Base-by-base conservation (phyloP, 2,113 vertebrate species). In the Sylvicapra grimmia region DNA sequence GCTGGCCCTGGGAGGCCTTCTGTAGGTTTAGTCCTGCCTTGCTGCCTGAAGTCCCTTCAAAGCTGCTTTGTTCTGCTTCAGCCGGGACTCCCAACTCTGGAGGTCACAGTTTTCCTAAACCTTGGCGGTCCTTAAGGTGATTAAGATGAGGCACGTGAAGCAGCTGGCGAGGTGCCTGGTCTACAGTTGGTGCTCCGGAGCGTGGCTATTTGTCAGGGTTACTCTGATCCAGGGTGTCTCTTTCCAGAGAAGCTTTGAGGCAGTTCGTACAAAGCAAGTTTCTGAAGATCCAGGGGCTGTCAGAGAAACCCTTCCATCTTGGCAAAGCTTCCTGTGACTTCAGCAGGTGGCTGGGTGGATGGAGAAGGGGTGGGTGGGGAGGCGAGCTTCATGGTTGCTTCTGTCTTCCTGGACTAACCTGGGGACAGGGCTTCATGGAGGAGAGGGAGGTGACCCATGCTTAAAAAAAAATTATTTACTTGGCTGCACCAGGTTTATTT, bases 121-220 rank as follows among this genome's bases (percentile, higher is more conserved):
- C 9, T 9, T 11, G 84, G 83, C 65, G n/a, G n/a, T 54, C 86
- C 19, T 90, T 25, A 12, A 40, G 31, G 29, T 31, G 25, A 56
- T 75, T 29, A 29, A n/a, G 25, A 36, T 25, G 2, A 61, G 15
- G 2, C 4, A 0, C 0, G 36, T 3, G n/a, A 56, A 14, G 33
- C 21, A 6, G 63, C 47, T 33, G 18, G 51, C 15, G 3, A 6
- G 4, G 47, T 4, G 2, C 49, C 16, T 86, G 53, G 44, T 8
- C 13, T 18, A 40, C n/a, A 49, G 65, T 3, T 33, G 65, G 44
- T 4, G 40, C 58, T 89, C 16, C 2, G 3, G 18, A 23, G 47
- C 1, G 36, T 11, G 31, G 31, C 7, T 47, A 2, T 33, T 84
- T 54, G 75, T 44, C 47, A 6, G 2, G 12, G 89, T 80, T 19